Evolutionary conservation across 1,140 invertebrate species (phyloP).

Genomic region (Lepeophtheirus salmonis): DNA sequence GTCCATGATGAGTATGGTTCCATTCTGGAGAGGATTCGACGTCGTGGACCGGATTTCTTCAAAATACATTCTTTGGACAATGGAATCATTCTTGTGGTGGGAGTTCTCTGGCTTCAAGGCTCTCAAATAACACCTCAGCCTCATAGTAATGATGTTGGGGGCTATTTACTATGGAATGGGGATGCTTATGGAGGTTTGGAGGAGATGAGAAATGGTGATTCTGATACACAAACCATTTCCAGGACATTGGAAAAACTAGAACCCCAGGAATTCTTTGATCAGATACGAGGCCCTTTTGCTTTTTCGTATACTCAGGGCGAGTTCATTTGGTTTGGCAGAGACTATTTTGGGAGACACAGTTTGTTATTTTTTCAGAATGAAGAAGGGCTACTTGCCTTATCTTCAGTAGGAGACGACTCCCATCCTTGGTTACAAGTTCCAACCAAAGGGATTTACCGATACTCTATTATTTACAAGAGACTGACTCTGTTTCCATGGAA

Average conservation of each 20-base stretch:
- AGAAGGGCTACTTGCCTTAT: conserved; percentile 34
- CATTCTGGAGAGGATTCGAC: conserved; percentile 29
- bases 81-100: background rate
- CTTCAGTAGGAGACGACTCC: conserved; percentile 37
- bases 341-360: conserved; percentile 62
- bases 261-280: conserved; percentile 30
- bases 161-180: conserved; percentile 56
- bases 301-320: conserved; percentile 46
- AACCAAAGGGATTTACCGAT: conserved; percentile 20
- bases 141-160: conserved; percentile 32
- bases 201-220: conserved; percentile 14
- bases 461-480: conserved; percentile 11
- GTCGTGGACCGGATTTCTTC: background rate
- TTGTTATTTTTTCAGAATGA: conserved; percentile 38
- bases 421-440: conserved; percentile 18
- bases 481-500: conserved; percentile 12
- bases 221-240: background rate
- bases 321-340: conserved; percentile 59
- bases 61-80: conserved; percentile 36
- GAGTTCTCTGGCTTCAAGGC: conserved; percentile 49
- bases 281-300: conserved; percentile 58
- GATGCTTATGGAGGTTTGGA: conserved; percentile 44
- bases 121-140: conserved; percentile 37
- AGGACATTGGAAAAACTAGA: conserved; percentile 25
- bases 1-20: conserved; percentile 1